Base-by-base conservation (phyloP, 2,113 vertebrate species). In the Nothobranchius kuhntae region DNA sequence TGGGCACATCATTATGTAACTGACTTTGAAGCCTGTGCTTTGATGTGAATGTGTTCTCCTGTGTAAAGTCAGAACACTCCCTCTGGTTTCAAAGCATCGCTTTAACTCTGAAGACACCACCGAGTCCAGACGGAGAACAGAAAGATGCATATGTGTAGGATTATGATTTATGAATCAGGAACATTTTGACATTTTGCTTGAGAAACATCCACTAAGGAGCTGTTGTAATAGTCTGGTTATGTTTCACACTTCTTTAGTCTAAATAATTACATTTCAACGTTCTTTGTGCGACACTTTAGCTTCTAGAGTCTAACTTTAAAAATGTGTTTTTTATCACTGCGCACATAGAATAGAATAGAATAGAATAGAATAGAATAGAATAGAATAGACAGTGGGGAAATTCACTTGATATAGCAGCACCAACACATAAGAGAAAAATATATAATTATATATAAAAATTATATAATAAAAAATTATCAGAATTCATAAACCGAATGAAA, bases 11-110 rank as follows among this genome's bases (percentile, higher is more conserved):
- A 85, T 83, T 85, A 78, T 89, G 80, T 57, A 78, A 80, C 36
- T 54, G 66, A 85, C 89, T 91, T 89, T 91, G 90, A 91, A 90
- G 89, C 63, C 17, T 0, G 50, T 24, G 77, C 71, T 88, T 87
- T 91, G 83, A 91, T 88, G 86, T 79, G 67, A 80, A 50, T 87
- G 61, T 65, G 81, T 71, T 57, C 65, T 53, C 83, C 77, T 83
- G 83, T 78, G 65, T 84, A 70, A 75, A 82, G 68, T 73, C 45
- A 81, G 74, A 81, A 79, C 80, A 67, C 61, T 61, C 60, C 54
- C 36, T 21, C 71, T 15, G 17, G 56, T 72, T 61, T 75, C 70
- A 68, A 59, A 52, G 12, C 15, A 24, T 13, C 21, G 24, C 30
- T 75, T 68, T 48, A 35, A 10, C 59, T 55, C 58, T 42, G 12